Base-by-base conservation (phyloP, 2,113 vertebrate species). In the Malurus cyaneus region DNA sequence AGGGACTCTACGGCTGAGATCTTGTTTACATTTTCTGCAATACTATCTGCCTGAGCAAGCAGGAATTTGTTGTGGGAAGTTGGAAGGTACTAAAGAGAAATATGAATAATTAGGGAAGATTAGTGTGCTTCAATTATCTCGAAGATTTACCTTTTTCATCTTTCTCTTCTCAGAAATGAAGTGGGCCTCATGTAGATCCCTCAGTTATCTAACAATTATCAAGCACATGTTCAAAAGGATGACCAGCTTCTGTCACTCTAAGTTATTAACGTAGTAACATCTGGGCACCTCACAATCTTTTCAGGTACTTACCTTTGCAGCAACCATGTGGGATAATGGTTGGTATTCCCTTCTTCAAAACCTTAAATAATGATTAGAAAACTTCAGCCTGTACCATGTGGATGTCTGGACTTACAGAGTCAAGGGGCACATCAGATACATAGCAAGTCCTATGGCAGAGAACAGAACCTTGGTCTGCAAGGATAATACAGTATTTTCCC, bases 151-250 rank as follows among this genome's bases (percentile, higher is more conserved):
- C 29, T 95, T 80, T 96, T 86, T 77, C 72, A 80, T 74, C 72
- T 80, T 71, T 29, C 41, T 91, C 94, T 98, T 94, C 69, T 89
- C 9, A 93, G 85, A 87, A 93, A 70, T 84, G 14, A 15, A 89
- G 77, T 21, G 20, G 77, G 26, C 46, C 77, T 94, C 56, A 5
- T 69, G 50, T 73, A 91, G 86, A 19, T 77, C 19, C 73, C 80
- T 79, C 59, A 6, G 11, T 80, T 74, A 41, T n/a, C 31, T 66
- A 21, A 46, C 79, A 61, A 88, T 94, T 77, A 9, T 47, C 49
- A 80, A 88, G 16, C n/a, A 66, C 56, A 29, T 32, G 14, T 67
- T 54, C 50, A 57, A 77, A 78, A 70, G 44, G 17, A 61, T 64
- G 44, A 47, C 36, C 50, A 65, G n/a, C 11, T 76, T 92, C 50